Base-by-base conservation (phyloP, 2,888 invertebrate species). In the Myopa testacea region DNA sequence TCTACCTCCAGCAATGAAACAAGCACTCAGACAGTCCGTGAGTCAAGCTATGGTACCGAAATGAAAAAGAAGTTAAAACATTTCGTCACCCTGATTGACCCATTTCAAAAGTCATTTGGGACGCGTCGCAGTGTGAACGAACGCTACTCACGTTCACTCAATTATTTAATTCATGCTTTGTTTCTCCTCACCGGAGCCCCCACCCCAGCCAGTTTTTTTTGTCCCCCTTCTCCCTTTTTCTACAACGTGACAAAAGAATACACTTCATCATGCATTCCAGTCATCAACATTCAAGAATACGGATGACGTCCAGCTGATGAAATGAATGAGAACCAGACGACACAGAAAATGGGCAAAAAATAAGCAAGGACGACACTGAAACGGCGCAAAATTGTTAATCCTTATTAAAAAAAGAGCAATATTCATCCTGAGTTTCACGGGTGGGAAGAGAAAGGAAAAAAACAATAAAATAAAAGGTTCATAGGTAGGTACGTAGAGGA, bases 191-290 rank as follows among this genome's bases (percentile, higher is more conserved):
- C 16, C 5, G 55, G 16, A 50, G 10, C 10, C 50, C 50, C 26
- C 26, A 26, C 1, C 26, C 26, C 26, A 26, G 26, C 26, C 26
- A 26, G 26, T 26, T 26, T 26, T 26, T 26, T 26, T 1, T 50
- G 50, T 12, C 50, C 12, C n/a, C n/a, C n/a, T 1, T 26, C 26
- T 26, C 26, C 26, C 26, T 26, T 26, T 26, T 26, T 26, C 1
- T 26, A 45, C 14, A 14, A 55, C 55, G 55, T 16, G 14, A 34
- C 38, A 4, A 65, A 65, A 37, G 12, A 65, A 65, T 65, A 78
- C 78, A 80, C 79, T 81, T 81, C 79, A 80, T 81, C 79, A 80
- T 73, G 78, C 78, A 78, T 80, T 79, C 78, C 77, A 79, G 79
- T 78, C 81, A 80, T 73, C 72, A 58, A 50, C 68, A 45, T 58